Percentiles rank a stretch among this genome's conserved stretches.
Evolutionary conservation across 2,797 vertebrate genomes (phyloP).

Genomic region (Macrochelys suwanniensis): DNA sequence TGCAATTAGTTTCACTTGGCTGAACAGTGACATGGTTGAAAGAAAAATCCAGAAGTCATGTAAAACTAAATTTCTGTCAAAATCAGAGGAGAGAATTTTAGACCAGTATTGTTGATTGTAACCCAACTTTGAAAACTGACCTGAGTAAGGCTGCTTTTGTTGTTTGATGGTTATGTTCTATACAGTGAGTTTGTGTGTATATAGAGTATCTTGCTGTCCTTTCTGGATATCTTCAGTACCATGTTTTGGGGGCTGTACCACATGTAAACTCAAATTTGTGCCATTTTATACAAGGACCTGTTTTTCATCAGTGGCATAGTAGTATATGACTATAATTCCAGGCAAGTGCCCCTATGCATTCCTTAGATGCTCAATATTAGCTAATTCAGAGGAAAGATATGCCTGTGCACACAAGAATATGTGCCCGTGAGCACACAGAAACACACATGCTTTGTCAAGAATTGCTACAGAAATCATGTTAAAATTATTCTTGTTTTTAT

Average conservation of each 20-base stretch:
- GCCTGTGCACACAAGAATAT: neutral
- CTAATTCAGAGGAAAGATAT: neutral
- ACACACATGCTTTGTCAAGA: neutral
- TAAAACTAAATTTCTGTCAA: conserved; percentile 63
- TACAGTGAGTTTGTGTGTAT: neutral
- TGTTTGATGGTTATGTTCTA: neutral
- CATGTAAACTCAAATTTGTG: neutral
- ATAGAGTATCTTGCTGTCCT: neutral
- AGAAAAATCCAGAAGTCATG: conserved; percentile 60
- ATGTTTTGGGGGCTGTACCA: neutral
- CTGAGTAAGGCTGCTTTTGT: neutral
- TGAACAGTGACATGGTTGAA: conserved; percentile 64
- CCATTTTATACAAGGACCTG: neutral
- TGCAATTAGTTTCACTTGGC: conserved; percentile 55
- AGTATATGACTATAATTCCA: neutral
- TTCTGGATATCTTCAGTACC: neutral
- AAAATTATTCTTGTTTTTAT: neutral
- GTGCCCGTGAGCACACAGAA: neutral
- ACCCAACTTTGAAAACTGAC: neutral
- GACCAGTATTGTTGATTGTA: conserved; percentile 1
- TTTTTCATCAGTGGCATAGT: neutral
- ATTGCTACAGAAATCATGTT: neutral
- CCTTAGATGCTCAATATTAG: neutral
- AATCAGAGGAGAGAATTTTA: conserved; percentile 56
- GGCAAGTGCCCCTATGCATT: neutral